A percentile compares a stretch with the other conserved stretches of the same genome.
Conservation (phyloP, 2,113 vertebrate genomes). For the Neofelis nebulosa region DNA sequence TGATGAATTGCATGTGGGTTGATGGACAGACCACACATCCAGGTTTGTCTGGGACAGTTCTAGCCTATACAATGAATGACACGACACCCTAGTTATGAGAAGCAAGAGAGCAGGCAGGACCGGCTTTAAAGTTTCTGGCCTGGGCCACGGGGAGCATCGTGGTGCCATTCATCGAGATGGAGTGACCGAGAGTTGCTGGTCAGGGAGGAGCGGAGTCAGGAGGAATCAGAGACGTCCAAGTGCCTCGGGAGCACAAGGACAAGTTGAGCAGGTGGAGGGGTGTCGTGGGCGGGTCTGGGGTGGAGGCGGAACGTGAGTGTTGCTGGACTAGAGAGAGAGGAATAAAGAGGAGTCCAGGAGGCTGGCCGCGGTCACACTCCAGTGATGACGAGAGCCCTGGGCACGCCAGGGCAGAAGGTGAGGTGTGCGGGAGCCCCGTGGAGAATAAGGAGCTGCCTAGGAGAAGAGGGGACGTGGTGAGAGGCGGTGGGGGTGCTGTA, state of each 20-base stretch:
- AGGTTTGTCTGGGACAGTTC: background rate
- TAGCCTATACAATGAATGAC: background rate
- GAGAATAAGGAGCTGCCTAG: background rate
- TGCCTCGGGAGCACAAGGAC: background rate
- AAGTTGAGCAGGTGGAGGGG: background rate
- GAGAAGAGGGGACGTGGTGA: background rate
- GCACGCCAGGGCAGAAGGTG: background rate
- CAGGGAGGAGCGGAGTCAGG: background rate
- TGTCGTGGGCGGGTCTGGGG: background rate
- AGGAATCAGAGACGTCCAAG: background rate
- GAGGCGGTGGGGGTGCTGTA: background rate
- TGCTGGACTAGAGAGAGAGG: background rate
- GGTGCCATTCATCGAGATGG: background rate
- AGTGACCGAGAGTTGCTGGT: accelerated
- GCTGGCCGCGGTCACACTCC: background rate
- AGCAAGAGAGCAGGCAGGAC: background rate
- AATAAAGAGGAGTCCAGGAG: background rate
- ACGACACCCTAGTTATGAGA: background rate
- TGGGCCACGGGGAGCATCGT: background rate
- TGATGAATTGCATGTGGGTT: slow-evolving; percentile 10
- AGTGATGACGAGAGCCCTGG: background rate
- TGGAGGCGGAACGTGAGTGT: background rate
- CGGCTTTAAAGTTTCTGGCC: background rate
- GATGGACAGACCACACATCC: background rate
- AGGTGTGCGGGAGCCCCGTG: background rate